These are phyloP conservation scores for Chironomus striatipennis DNA, from an alignment of 1,140 invertebrate genomes.

Conservation along the genomic window DNA sequence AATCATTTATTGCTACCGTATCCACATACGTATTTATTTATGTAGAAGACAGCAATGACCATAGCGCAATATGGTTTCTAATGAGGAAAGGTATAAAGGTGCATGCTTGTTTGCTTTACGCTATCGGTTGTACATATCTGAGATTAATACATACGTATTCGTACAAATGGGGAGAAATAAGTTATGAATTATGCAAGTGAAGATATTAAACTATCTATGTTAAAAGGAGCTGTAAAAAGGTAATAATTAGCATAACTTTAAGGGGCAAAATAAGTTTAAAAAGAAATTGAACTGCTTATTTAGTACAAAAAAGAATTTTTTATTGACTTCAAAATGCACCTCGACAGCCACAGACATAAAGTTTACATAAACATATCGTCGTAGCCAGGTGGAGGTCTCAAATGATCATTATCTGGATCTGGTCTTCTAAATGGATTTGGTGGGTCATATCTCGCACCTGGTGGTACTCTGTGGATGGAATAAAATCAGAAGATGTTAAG, in stretches of 20 bases:
- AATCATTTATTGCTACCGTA: not conserved
- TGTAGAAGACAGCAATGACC: not conserved
- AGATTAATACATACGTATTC: not conserved
- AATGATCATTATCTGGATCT: conserved; percentile 51
- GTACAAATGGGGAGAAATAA: not conserved
- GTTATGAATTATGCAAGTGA: conserved; percentile 8
- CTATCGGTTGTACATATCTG: not conserved
- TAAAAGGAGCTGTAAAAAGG: too few relatives aligned
- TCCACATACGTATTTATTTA: not conserved
- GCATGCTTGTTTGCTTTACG: not conserved
- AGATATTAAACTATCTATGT: too few relatives aligned
- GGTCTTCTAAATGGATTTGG: conserved; percentile 52
- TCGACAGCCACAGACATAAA: not conserved
- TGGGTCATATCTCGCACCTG: conserved; percentile 72
- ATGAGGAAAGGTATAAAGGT: conserved; percentile 5
- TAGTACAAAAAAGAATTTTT: not conserved
- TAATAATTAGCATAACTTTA: too few relatives aligned
- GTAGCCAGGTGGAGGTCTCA: conserved; percentile 57
- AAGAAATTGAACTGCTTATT: too few relatives aligned
- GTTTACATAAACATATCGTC: conserved; percentile 67
- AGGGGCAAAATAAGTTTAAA: too few relatives aligned
- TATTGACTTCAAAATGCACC: not conserved
- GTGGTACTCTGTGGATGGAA: conserved; percentile 57
- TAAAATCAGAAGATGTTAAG: too few relatives aligned
- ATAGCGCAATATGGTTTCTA: not conserved